Conservation (phyloP, 2,797 vertebrate genomes). For the Notolabrus celidotus region DNA sequence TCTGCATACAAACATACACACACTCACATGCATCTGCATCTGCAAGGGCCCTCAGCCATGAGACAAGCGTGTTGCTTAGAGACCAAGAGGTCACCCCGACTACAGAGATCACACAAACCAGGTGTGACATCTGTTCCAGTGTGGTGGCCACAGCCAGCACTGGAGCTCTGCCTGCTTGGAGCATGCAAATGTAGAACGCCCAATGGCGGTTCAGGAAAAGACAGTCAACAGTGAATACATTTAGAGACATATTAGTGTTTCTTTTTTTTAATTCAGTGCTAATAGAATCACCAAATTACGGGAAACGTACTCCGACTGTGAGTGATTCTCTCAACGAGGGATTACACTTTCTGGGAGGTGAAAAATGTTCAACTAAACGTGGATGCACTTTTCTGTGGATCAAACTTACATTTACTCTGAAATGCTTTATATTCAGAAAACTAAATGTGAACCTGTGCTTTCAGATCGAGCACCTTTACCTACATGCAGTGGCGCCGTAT, state of each 20-base stretch:
- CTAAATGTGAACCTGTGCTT: not conserved
- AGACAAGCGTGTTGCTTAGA: slow-evolving; percentile 74
- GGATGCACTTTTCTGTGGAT: not conserved
- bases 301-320: not conserved
- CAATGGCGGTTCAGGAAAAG: slow-evolving; percentile 34
- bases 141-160: slow-evolving; percentile 62
- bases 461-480: not conserved
- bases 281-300: slow-evolving; percentile 10
- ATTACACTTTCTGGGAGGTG: not conserved
- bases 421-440: not conserved
- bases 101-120: slow-evolving; percentile 81
- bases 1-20: slow-evolving; percentile 6
- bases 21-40: slow-evolving; percentile 30
- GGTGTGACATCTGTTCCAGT: slow-evolving; percentile 81
- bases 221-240: slow-evolving; percentile 50
- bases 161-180: slow-evolving; percentile 55
- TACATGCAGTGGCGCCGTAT: too few relatives aligned
- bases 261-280: slow-evolving; percentile 19
- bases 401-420: not conserved
- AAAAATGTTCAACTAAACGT: slow-evolving; percentile 2
- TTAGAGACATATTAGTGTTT: slow-evolving; percentile 2
- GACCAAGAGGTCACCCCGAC: slow-evolving; percentile 77
- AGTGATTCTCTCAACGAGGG: slow-evolving; percentile 1
- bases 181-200: slow-evolving; percentile 64
- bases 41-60: slow-evolving; percentile 60